phyloP scores from a whole-genome alignment of 2,113 vertebrate genomes.

The Hypocryptadius cinnamomeus region DNA sequence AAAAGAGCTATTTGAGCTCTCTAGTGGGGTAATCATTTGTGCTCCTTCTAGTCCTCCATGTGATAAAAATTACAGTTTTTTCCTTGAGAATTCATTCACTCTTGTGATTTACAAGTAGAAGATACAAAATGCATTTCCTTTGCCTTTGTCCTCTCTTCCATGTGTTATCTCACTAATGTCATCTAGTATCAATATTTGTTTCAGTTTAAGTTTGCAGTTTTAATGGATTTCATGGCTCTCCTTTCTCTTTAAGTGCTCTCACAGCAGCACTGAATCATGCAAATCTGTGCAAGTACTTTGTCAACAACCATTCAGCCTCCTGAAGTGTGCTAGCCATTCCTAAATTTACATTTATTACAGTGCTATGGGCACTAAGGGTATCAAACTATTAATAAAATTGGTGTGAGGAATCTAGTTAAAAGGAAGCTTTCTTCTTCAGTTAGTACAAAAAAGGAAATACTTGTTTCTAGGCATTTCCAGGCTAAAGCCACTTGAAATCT shows the following conservation, averaged over 20 bases:
- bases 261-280: background rate
- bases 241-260: background rate
- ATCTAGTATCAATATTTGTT: background rate
- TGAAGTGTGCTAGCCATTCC: background rate
- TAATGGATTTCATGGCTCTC: background rate
- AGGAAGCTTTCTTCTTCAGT: background rate
- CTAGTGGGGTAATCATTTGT: background rate
- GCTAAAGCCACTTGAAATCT: background rate
- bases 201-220: background rate
- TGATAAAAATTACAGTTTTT: background rate
- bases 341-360: background rate
- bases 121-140: background rate
- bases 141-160: background rate
- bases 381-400: background rate
- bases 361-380: background rate
- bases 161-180: background rate
- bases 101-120: background rate
- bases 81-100: background rate
- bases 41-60: background rate
- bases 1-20: background rate
- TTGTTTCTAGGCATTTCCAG: background rate
- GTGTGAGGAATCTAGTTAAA: background rate
- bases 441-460: background rate
- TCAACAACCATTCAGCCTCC: background rate
- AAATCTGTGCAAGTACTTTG: background rate